A percentile compares a stretch with the other conserved stretches of the same genome.
Conservation (phyloP, 2,797 vertebrate species). For the Aulostomus chinensis region DNA sequence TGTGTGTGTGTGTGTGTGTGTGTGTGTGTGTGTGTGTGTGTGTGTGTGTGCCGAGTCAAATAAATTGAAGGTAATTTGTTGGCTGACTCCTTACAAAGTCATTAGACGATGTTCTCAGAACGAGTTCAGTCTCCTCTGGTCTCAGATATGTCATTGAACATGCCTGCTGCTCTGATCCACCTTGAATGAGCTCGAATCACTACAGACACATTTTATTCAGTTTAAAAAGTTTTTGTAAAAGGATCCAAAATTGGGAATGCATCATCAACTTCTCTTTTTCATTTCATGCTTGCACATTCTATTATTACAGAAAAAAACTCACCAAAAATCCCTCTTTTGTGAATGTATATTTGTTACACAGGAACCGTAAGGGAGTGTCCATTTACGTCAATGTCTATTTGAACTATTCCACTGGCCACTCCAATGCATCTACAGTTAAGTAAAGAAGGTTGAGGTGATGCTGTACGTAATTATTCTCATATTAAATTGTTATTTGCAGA, state of each 20-base stretch:
- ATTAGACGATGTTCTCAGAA: too few species aligned
- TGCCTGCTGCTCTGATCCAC: conserved; percentile 10
- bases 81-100: too few species aligned
- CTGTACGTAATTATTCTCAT: conserved; percentile 30
- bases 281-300: conserved; percentile 4
- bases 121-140: background rate
- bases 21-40: too few species aligned
- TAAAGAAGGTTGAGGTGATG: conserved; percentile 32
- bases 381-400: conserved; percentile 22
- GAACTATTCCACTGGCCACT: conserved; percentile 44
- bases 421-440: conserved; percentile 25
- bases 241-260: too few species aligned
- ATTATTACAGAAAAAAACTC: conserved; percentile 10
- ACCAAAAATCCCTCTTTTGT: conserved; percentile 29
- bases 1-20: too few species aligned
- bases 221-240: background rate
- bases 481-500: conserved; percentile 46
- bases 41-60: too few species aligned
- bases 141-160: background rate
- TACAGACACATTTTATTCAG: conserved; percentile 16
- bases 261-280: background rate
- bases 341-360: conserved; percentile 25
- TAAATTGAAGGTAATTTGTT: too few species aligned
- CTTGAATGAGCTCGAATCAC: conserved; percentile 20
- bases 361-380: background rate